Evolutionary conservation across 2,797 vertebrate genomes (phyloP), one percentile per base, ranked within the genome.

Genomic region (Buphagus erythrorhynchus): DNA sequence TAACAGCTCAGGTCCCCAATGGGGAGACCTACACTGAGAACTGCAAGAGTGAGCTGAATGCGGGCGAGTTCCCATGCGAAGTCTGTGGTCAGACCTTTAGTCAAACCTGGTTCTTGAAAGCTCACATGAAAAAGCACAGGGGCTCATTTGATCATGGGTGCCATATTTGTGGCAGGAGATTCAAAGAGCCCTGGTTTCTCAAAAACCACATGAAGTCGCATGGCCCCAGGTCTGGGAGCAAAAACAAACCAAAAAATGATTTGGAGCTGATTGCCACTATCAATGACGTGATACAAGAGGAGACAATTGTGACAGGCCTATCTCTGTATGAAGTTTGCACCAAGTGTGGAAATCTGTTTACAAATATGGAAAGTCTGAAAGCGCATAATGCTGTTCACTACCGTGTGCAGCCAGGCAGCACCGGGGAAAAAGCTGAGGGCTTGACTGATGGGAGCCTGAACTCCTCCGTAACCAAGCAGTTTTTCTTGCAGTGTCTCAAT

Each of bases 171-270:
- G 99, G 99, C 63, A 98, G 99, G 43, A 98, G 99, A 48, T 99
- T 99, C 98, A 99, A 99, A 5, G 99, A 99, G 95, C 98, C 99
- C 7, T 99, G 99, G 99, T 99, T 99, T 96, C 98, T 99, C 69
- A 99, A 99, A 96, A 99, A 99, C 96, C 99, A 99, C 95, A 99
- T 99, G 99, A 99, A 99, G 98, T 99, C 99, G 0, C 99, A 99
- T 1, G 98, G 98, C 92, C 96, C 99, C 66, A 98, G 97, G 97
- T 96, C 98, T 0, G 98, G 98, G 72, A 98, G 97, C 95, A 99
- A 98, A 98, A 98, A 98, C 89, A 98, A 99, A 97, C 98, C 98
- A 31, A 98, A 98, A 96, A 96, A 89, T n/a, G 98, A 99, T 51
- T 97, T 97, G 25, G 99, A 99, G 78, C 98, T 97, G 59, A 97